Conservation (phyloP, 2,113 vertebrate species). For the Paradoxurus hermaphroditus region DNA sequence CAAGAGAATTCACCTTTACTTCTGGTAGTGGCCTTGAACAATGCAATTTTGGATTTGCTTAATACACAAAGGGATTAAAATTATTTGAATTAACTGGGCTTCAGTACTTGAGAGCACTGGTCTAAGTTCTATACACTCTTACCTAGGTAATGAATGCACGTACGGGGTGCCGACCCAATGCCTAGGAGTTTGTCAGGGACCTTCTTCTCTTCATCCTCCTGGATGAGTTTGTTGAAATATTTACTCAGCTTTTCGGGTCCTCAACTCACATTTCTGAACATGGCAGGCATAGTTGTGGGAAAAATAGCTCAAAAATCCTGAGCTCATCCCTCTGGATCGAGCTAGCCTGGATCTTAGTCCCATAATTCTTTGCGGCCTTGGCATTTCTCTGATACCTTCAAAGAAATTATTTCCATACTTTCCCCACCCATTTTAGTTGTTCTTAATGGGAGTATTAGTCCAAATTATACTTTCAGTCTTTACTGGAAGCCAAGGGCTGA, state of each 20-base stretch:
- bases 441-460: neutral
- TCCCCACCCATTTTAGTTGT: neutral
- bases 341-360: neutral
- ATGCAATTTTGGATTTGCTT: neutral
- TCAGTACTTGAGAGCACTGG: neutral
- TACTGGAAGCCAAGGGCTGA: neutral
- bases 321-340: neutral
- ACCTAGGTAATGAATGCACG: neutral
- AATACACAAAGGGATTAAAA: neutral
- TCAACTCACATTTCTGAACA: neutral
- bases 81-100: neutral
- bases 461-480: neutral
- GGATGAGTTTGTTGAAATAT: neutral
- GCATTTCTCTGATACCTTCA: neutral
- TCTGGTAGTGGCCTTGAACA: neutral
- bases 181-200: neutral
- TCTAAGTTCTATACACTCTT: neutral
- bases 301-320: neutral
- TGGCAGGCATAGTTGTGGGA: neutral
- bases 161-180: neutral
- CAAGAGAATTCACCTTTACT: neutral
- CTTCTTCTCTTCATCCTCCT: neutral
- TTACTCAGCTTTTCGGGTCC: neutral
- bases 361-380: neutral
- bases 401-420: neutral